Evolutionary conservation across 2,888 invertebrate genomes (phyloP), one percentile per base, ranked within the genome.

Genomic region (Brachypterus glaber): DNA sequence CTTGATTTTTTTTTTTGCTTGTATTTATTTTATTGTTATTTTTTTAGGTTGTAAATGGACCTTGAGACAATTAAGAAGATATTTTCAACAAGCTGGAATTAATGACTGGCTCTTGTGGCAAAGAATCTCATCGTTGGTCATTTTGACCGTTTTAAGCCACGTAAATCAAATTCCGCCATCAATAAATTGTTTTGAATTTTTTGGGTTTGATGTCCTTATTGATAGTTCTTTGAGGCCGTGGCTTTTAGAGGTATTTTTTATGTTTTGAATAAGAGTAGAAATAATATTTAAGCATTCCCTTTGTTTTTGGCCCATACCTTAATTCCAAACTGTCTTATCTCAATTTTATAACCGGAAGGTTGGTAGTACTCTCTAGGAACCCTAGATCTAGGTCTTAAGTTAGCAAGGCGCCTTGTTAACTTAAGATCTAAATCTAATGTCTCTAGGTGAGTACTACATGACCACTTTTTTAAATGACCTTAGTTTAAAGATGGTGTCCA

Each of bases 141-240:
- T 82, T 3, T 64, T 89, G 30, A 88, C 88, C 0, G 67, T 88
- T 13, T 64, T 87, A 13, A 82, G 85, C 33, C 86, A 89, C 59
- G 74, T 77, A 1, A 71, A 77, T 15, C 77, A 77, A 17, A 76
- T 83, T 7, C 82, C 82, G 0, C 74, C 72, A 5, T 76, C 81
- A 0, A 73, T 76, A 17, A 87, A 86, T 64, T 86, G 87, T 63
- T 88, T 88, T 61, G 89, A 90, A 60, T 80, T 91, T 57, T 89
- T 90, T 57, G 92, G 92, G 2, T 92, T 92, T 59, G 92, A 93
- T 62, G 81, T 93, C 29, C 68, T 93, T 30, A 76, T 93, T 1
- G 92, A 93, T 57, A 77, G 79, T 30, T 72, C 78, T 37, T 65
- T 92, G 45, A 81, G 84, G 47, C 92, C 92, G 1, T 91, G 91